Percentiles rank a stretch among this genome's conserved stretches.
Conservation (phyloP, 2,888 invertebrate species). For the Hirtodrosophila duncani region DNA sequence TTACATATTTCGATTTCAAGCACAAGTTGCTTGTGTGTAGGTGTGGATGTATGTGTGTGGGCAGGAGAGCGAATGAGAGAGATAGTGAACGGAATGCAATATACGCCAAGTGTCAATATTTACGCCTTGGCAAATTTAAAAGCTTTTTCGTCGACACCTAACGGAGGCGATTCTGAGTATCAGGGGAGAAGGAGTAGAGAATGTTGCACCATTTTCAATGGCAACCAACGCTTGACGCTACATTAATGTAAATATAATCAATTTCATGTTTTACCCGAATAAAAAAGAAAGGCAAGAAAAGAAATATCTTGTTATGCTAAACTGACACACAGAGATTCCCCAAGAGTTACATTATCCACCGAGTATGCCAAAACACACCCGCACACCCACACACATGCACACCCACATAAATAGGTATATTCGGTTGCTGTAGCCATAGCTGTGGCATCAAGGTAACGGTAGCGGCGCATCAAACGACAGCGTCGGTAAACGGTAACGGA, state of each 20-base stretch:
- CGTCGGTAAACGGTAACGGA: conserved; percentile 34
- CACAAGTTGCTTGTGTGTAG: conserved; percentile 2
- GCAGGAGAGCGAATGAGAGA: conserved; percentile 7
- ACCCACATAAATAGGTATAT: background rate
- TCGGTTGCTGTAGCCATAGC: conserved; percentile 36
- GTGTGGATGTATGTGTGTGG: conserved; percentile 2
- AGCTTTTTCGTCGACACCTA: conserved; percentile 52
- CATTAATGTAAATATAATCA: conserved; percentile 75
- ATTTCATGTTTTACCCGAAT: conserved; percentile 72
- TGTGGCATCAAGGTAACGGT: conserved; percentile 62
- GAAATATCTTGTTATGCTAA: conserved; percentile 74
- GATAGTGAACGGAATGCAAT: conserved; percentile 50
- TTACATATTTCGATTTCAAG: no score
- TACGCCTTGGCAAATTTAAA: conserved; percentile 59
- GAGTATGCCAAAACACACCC: conserved; percentile 26
- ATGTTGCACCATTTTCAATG: conserved; percentile 50
- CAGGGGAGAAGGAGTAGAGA: background rate
- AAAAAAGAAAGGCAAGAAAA: conserved; percentile 31
- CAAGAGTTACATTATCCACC: conserved; percentile 73
- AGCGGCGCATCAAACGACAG: conserved; percentile 59
- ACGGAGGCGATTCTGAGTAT: background rate
- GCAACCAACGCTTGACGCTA: conserved; percentile 63
- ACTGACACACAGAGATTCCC: conserved; percentile 75
- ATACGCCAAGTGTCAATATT: conserved; percentile 59
- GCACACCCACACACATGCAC: conserved; percentile 5